Conservation (phyloP, 2,113 vertebrate species). For the Melanostigma gelatinosum region DNA sequence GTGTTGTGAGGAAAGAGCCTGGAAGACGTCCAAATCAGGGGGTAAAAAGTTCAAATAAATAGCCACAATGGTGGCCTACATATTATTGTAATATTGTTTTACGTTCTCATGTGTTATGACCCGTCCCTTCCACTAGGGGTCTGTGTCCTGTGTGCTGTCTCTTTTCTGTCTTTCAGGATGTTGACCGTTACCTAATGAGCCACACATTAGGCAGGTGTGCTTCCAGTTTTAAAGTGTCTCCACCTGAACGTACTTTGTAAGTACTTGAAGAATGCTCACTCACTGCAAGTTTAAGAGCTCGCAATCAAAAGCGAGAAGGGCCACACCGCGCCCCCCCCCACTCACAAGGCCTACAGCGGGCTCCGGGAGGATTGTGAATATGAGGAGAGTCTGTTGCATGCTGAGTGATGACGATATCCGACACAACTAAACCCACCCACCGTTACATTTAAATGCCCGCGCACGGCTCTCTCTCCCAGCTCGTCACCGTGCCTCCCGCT, state of each 20-base stretch:
- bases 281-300: neutral
- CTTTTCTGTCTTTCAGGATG: neutral
- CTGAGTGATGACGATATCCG: conserved; percentile 69
- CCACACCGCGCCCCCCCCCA: neutral
- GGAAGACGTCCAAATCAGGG: no score
- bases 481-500: conserved; percentile 74
- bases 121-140: no score
- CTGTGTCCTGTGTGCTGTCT: neutral
- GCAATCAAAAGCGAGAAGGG: neutral
- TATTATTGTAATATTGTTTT: neutral
- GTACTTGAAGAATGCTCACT: no score
- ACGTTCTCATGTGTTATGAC: neutral
- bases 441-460: conserved; percentile 85
- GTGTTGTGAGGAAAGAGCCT: no score
- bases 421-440: conserved; percentile 84
- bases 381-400: conserved; percentile 44
- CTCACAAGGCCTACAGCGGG: neutral
- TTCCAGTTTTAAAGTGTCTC: no score
- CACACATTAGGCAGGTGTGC: no score
- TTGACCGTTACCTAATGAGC: neutral
- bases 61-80: no score
- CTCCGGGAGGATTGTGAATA: conserved; percentile 14
- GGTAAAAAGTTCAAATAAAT: no score
- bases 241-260: no score
- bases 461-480: conserved; percentile 76